A percentile compares a stretch with the other conserved stretches of the same genome.
Conservation (phyloP, 1,140 invertebrate genomes). For the Agraylea sexmaculata region DNA sequence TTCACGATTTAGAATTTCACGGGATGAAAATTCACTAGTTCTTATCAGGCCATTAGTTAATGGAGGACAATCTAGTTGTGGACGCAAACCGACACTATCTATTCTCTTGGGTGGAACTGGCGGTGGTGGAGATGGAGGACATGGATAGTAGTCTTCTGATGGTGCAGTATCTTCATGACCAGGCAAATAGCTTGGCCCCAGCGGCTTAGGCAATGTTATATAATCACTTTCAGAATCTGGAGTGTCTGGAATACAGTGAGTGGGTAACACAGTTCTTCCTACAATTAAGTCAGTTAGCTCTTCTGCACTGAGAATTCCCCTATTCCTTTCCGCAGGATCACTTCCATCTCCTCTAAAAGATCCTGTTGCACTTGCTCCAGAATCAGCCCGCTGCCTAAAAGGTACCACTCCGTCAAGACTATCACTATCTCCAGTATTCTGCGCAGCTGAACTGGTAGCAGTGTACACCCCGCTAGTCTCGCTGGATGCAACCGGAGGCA, state of each 20-base stretch:
- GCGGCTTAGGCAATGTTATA: slow-evolving; percentile 63
- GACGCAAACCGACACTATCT: no score
- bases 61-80: no score
- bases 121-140: slow-evolving; percentile 38
- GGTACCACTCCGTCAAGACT: slow-evolving; percentile 14
- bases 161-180: slow-evolving; percentile 41
- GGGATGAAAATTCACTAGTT: no score
- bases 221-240: slow-evolving; percentile 82
- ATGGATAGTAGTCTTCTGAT: slow-evolving; percentile 38
- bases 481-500: slow-evolving; percentile 47
- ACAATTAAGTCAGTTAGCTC: slow-evolving; percentile 73
- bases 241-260: slow-evolving; percentile 68
- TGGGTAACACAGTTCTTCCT: slow-evolving; percentile 41
- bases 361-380: slow-evolving; percentile 57
- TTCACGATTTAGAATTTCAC: slow-evolving; percentile 18
- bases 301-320: slow-evolving; percentile 61
- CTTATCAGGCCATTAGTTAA: no score
- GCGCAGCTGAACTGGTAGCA: slow-evolving; percentile 49
- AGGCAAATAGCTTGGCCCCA: slow-evolving; percentile 41
- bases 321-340: slow-evolving; percentile 66
- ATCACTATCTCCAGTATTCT: slow-evolving; percentile 12
- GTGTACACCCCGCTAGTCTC: slow-evolving; percentile 70
- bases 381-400: slow-evolving; percentile 57
- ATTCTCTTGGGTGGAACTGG: slow-evolving; percentile 51
- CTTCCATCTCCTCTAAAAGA: slow-evolving; percentile 78